Evolutionary conservation across 1,140 invertebrate species (phyloP).

Genomic region (Listronotus bonariensis): DNA sequence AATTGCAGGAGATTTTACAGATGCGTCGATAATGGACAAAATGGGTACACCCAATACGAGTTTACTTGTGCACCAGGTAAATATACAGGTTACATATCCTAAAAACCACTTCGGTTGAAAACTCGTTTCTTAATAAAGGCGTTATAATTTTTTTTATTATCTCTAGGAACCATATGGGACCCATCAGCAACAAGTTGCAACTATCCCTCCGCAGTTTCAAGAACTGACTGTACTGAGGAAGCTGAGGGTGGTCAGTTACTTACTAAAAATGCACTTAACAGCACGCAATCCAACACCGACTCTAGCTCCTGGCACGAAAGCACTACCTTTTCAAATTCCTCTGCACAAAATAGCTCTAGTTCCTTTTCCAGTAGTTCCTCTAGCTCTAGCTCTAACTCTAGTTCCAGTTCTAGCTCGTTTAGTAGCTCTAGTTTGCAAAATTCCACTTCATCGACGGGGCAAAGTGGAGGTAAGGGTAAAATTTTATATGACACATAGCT

Average conservation of each 20-base stretch:
- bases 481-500: background rate
- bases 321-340: slow-evolving; percentile 29
- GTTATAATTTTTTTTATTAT: background rate
- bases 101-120: background rate
- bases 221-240: slow-evolving; percentile 53
- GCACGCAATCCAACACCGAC: slow-evolving; percentile 9
- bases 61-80: slow-evolving; percentile 64
- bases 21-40: slow-evolving; percentile 57
- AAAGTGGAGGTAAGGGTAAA: slow-evolving; percentile 28
- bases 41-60: slow-evolving; percentile 62
- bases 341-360: slow-evolving; percentile 30
- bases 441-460: slow-evolving; percentile 16
- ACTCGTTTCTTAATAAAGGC: background rate
- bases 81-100: background rate
- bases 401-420: slow-evolving; percentile 33
- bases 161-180: slow-evolving; percentile 65
- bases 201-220: slow-evolving; percentile 62
- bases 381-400: slow-evolving; percentile 11
- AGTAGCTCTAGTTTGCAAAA: slow-evolving; percentile 32
- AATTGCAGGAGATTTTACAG: slow-evolving; percentile 69
- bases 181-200: slow-evolving; percentile 63
- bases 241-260: slow-evolving; percentile 31
- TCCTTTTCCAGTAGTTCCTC: slow-evolving; percentile 25
- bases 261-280: slow-evolving; percentile 24
- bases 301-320: slow-evolving; percentile 30